phyloP scores from a whole-genome alignment of 2,888 invertebrate genomes.

The Acleris emargana region DNA sequence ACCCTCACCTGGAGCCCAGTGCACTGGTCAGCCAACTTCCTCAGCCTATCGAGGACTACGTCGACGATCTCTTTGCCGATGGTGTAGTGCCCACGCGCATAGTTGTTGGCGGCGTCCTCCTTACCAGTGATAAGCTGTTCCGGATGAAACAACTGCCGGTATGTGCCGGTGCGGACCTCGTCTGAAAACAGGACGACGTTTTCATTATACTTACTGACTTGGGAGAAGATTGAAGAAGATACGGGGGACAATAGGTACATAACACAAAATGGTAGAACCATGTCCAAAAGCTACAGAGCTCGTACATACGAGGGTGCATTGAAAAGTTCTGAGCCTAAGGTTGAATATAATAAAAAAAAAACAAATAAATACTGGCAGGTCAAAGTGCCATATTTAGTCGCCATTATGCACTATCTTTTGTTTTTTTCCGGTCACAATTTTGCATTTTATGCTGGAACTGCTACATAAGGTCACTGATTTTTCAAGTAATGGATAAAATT shows the following conservation, averaged over 20 bases:
- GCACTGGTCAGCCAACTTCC: slow-evolving; percentile 94
- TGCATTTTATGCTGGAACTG: too few relatives aligned
- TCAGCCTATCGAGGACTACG: slow-evolving; percentile 90
- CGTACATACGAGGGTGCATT: too few relatives aligned
- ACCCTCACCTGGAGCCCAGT: slow-evolving; percentile 88
- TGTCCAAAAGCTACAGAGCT: too few relatives aligned
- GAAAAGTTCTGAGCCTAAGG: too few relatives aligned
- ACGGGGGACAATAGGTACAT: background rate
- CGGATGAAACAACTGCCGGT: slow-evolving; percentile 93
- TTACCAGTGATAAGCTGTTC: slow-evolving; percentile 96
- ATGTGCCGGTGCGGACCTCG: slow-evolving; percentile 92
- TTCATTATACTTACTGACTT: background rate
- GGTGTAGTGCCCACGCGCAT: slow-evolving; percentile 97
- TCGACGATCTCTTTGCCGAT: slow-evolving; percentile 96
- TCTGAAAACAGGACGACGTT: slow-evolving; percentile 70
- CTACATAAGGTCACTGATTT: too few relatives aligned
- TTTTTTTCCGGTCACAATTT: too few relatives aligned
- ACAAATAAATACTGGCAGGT: too few relatives aligned
- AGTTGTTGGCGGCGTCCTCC: slow-evolving; percentile 97
- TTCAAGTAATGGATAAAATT: too few relatives aligned
- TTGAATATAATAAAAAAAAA: too few relatives aligned
- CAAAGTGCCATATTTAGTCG: too few relatives aligned
- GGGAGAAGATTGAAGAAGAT: background rate
- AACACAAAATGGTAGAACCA: background rate
- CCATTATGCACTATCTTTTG: too few relatives aligned